Base-by-base conservation (phyloP, 2,797 vertebrate genomes). In the Anabas testudineus region DNA sequence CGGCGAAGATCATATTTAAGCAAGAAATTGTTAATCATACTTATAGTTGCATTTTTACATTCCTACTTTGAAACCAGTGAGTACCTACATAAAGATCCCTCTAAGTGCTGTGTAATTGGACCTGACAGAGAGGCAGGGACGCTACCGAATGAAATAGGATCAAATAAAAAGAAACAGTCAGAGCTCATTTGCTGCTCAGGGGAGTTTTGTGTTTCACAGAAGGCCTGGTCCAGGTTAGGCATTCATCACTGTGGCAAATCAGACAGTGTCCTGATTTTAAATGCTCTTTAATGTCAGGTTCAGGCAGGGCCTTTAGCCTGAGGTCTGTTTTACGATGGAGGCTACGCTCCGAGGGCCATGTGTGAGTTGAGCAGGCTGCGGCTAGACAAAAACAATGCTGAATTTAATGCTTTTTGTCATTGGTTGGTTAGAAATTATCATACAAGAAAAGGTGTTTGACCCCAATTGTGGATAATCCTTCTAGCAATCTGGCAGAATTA, bases 121-220 rank as follows among this genome's bases (percentile, higher is more conserved):
- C 30, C 7, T 52, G 90, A 85, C 86, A 80, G 84, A 58, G 67
- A 69, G 76, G 68, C 82, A 74, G 60, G 71, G 89, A 88, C 78
- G 73, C 84, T 85, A 80, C 80, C 61, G 56, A 85, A 90, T 88
- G 87, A 90, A 90, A 91, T 87, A 82, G 90, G 78, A 90, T 90
- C 88, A 91, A 91, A 92, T 92, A 89, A 93, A 92, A 93, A 89
- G 78, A 82, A 91, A 84, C 88, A 79, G 89, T 90, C 84, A 91
- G 89, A 91, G 88, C 87, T 92, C 84, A 90, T 92, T 93, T 92
- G 89, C 83, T 84, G 83, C 85, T 89, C 86, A 78, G 74, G 70
- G 90, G 87, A 90, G 91, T 93, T 94, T 93, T 90, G 88, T 88
- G 88, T 90, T 91, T 87, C 87, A 92, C 84, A 88, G 89, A 91